Evolutionary conservation across 2,113 vertebrate genomes (phyloP).

Genomic region (Capreolus pygargus): DNA sequence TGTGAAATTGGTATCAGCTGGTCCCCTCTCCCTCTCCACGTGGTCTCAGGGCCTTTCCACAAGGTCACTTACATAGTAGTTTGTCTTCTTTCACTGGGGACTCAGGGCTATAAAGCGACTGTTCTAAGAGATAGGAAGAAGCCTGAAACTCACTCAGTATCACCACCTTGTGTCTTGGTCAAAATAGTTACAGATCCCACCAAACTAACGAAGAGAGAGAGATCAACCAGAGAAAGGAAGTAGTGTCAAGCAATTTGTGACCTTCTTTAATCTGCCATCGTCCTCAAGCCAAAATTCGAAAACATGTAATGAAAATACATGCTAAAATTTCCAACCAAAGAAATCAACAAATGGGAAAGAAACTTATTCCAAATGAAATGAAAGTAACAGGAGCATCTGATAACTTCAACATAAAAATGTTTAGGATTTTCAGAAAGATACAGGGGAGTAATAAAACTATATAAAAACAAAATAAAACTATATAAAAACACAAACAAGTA

Average conservation of each 20-base stretch:
- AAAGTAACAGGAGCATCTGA: neutral
- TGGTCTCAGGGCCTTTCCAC: neutral
- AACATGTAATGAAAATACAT: neutral
- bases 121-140: neutral
- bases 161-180: neutral
- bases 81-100: neutral
- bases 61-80: neutral
- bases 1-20: neutral
- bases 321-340: neutral
- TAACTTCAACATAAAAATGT: neutral
- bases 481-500: neutral
- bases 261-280: neutral
- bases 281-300: neutral
- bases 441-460: neutral
- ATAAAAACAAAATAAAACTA: neutral
- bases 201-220: neutral
- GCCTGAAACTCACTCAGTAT: neutral
- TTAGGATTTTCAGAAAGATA: neutral
- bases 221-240: neutral
- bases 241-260: neutral
- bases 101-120: neutral
- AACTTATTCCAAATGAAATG: neutral
- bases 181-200: neutral
- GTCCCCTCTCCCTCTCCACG: neutral
- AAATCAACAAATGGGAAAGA: neutral